Evolutionary conservation across 2,113 vertebrate genomes (phyloP), one percentile per base, ranked within the genome.

Genomic region (Vulpes lagopus): DNA sequence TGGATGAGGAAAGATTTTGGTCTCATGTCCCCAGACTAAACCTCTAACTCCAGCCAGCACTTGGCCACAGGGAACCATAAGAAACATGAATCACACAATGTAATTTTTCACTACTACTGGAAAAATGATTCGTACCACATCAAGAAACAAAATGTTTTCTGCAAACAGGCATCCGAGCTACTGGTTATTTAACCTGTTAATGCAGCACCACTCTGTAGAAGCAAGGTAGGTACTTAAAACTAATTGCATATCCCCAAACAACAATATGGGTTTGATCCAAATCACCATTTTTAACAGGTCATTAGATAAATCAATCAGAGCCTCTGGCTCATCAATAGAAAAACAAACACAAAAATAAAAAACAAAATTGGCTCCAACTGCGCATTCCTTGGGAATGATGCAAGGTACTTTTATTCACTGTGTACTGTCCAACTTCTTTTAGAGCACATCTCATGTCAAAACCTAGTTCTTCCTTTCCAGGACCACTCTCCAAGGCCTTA

Each of bases 61-160:
- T 80, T 59, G 62, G 62, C 16, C 27, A 2, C 14, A 43, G 32
- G 49, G 35, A 43, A 80, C 51, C 4, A 17, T 59, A 91, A 89
- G 73, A 95, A 80, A 59, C 32, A 64, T 17, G 59, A 93, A 60
- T 60, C 55, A 82, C 1, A 35, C 7, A 20, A 67, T 23, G 25
- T 32, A 35, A 62, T 85, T 85, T 95, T 89, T 92, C 64, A 92
- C 23, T 49, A 35, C 79, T 51, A 19, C 38, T 87, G 51, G 57
- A 84, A 38, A 96, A 95, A 95, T 59, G 17, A 92, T 62, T 93
- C 20, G 8, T 79, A 79, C 60, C 73, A 43, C 25, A 67, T 71
- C 65, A 86, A 91, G 25, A 89, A 95, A 51, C 17, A 95, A 90
- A 96, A 71, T 51, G 22, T 73, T 67, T 92, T 67, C 67, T 94